Percentiles rank a stretch among this genome's conserved stretches.
Conservation (phyloP, 2,113 vertebrate genomes). For the Scytalopus superciliaris region DNA sequence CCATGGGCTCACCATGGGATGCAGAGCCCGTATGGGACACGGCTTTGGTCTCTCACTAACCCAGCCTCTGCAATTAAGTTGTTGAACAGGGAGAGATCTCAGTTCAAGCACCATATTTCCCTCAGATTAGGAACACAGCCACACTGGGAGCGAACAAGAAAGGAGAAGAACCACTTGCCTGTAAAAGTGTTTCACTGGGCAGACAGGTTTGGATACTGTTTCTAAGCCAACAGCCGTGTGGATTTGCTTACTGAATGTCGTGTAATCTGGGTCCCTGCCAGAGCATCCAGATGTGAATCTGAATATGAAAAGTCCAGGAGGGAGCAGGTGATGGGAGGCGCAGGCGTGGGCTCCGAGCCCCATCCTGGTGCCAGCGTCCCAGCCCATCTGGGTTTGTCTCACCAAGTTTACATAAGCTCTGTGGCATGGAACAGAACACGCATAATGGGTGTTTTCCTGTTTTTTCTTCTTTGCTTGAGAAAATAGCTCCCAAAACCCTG, state of each 20-base stretch:
- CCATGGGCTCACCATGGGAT: fast-evolving
- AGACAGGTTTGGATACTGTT: neutral
- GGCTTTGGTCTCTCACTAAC: neutral
- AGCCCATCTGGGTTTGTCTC: neutral
- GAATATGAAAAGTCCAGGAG: slow-evolving; percentile 52
- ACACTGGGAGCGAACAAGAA: fast-evolving
- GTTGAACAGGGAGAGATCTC: neutral
- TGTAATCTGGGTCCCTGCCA: slow-evolving; percentile 15
- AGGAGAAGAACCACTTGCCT: neutral
- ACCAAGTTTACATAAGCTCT: neutral
- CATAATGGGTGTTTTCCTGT: neutral
- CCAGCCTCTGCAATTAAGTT: neutral
- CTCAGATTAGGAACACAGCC: neutral
- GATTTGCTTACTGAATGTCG: neutral
- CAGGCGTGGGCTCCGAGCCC: neutral
- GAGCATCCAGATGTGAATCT: slow-evolving; percentile 59
- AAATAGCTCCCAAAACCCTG: neutral
- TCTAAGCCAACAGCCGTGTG: neutral
- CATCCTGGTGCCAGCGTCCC: neutral
- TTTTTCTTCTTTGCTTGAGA: neutral
- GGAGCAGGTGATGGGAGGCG: slow-evolving; percentile 21
- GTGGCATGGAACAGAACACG: neutral
- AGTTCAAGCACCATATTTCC: fast-evolving
- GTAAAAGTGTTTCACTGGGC: neutral
- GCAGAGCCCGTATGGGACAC: neutral